Evolutionary conservation across 2,113 vertebrate species (phyloP), one percentile per base, ranked within the genome.

Genomic region (Galemys pyrenaicus): DNA sequence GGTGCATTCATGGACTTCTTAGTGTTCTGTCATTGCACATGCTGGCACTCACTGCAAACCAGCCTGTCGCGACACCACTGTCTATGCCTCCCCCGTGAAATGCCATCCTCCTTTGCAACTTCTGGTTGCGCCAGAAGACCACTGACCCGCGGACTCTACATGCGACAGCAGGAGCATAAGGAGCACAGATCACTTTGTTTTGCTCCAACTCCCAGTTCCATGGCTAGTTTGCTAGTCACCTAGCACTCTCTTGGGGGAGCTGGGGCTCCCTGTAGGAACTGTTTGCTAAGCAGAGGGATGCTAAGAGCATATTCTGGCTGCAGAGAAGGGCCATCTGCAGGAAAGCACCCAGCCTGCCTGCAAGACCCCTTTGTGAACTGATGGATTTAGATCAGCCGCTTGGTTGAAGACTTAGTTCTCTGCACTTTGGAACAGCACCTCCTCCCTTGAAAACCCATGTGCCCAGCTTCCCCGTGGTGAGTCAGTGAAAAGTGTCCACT

Each of bases 401-500:
- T 81, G 62, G 85, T 60, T 46, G 74, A 49, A 28, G n/a, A 13
- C 28, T n/a, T 80, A 30, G 65, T 41, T 11, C 39, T 62, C 35
- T 20, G 9, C 73, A 71, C 87, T 95, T 90, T 84, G 62, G 75
- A 73, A 87, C 15, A 60, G 2, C 41, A 77, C 73, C 35, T 46
- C 41, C 51, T 65, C 26, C 75, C 41, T 92, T 91, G 71, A 39
- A 91, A 95, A 85, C 37, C 24, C 92, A 87, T 41, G n/a, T 89
- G 32, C 71, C 73, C 54, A 85, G 89, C 89, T 51, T 41, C 96
- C 96, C 97, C 44, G 87, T 41, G 49, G 96, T 67, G 96, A 96
- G 87, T 85, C 74, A 94, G 92, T 94, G 92, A 92, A 97, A 97
- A 92, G 97, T 94, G 62, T 95, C 96, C 96, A 95, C 93, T 95